Evolutionary conservation across 2,888 invertebrate genomes (phyloP).

Genomic region (Drosophila cyrtoloma): DNA sequence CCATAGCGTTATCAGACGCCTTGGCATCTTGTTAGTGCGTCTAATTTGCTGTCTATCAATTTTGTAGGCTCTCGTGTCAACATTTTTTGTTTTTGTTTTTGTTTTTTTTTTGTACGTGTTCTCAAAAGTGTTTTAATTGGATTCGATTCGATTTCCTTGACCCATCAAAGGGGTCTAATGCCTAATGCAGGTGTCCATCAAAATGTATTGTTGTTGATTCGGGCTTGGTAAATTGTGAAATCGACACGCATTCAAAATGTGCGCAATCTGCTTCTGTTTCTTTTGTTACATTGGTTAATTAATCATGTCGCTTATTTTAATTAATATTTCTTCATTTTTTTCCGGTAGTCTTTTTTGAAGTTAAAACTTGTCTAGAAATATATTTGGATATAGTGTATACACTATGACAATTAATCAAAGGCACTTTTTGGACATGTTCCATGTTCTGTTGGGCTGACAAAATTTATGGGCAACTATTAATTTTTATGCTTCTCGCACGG

Average conservation of each 20-base stretch:
- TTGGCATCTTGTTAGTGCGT: conserved; percentile 23
- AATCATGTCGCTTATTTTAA: conserved; percentile 50
- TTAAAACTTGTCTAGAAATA: conserved; percentile 50
- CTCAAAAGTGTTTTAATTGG: conserved; percentile 24
- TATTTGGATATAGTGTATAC: conserved; percentile 1
- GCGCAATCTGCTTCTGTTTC: conserved; percentile 18
- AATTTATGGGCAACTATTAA: conserved; percentile 65
- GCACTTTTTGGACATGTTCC: conserved; percentile 45
- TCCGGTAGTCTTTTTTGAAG: conserved; percentile 27
- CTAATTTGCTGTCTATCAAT: conserved; percentile 42
- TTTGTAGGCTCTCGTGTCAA: conserved; percentile 34
- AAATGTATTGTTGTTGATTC: background rate
- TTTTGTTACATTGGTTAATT: conserved; percentile 30
- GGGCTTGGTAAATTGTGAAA: conserved; percentile 17
- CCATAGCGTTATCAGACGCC: conserved; percentile 18
- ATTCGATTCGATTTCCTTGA: conserved; percentile 35
- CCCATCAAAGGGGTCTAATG: conserved; percentile 3
- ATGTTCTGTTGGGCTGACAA: conserved; percentile 46
- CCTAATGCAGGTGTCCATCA: conserved; percentile 35
- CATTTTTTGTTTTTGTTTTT: conserved; percentile 18
- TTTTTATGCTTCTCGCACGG: conserved; percentile 51
- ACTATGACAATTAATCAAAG: conserved; percentile 58
- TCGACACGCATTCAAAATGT: conserved; percentile 9
- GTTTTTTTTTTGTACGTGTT: conserved; percentile 6
- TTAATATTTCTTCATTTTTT: conserved; percentile 27